phyloP scores from a whole-genome alignment of 92 coral and sea anemone species.

The Pocillopora meandrina region DNA sequence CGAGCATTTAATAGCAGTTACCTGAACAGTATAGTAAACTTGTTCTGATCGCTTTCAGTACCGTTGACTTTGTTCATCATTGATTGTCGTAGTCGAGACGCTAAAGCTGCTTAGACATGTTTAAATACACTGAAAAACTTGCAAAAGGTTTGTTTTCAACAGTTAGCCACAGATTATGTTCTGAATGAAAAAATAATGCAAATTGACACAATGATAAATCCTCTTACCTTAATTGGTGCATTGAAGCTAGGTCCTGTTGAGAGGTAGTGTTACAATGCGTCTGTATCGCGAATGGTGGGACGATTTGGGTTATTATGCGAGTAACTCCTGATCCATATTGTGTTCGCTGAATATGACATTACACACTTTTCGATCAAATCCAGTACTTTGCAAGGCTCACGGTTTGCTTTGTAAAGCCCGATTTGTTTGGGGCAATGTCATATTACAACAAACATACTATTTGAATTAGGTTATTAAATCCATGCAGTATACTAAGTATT shows the following conservation, averaged over 20 bases:
- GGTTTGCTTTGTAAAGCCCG: constrained; percentile 11
- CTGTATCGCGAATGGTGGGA: not conserved
- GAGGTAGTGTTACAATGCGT: not conserved
- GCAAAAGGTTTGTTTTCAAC: not conserved
- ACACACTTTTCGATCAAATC: constrained; percentile 10
- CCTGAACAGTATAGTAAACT: too few relatives aligned
- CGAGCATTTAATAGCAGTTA: too few relatives aligned
- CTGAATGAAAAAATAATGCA: not conserved
- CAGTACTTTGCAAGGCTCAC: constrained; percentile 16
- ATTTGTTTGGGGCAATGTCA: constrained; percentile 34
- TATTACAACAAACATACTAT: constrained; percentile 59
- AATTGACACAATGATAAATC: not conserved
- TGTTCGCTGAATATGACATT: constrained; percentile 71
- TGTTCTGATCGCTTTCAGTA: too few relatives aligned
- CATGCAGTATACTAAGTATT: constrained; percentile 2
- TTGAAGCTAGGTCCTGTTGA: not conserved
- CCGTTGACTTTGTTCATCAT: not conserved
- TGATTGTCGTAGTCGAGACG: not conserved
- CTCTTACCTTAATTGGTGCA: constrained; percentile 2
- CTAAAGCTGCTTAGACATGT: not conserved
- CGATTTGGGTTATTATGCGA: constrained; percentile 29
- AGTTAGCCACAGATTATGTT: not conserved
- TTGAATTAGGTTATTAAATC: not conserved
- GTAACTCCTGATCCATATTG: constrained; percentile 88
- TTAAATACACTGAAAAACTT: not conserved